Evolutionary conservation across 2,797 vertebrate genomes (phyloP).

Genomic region (Tragopan temminckii): DNA sequence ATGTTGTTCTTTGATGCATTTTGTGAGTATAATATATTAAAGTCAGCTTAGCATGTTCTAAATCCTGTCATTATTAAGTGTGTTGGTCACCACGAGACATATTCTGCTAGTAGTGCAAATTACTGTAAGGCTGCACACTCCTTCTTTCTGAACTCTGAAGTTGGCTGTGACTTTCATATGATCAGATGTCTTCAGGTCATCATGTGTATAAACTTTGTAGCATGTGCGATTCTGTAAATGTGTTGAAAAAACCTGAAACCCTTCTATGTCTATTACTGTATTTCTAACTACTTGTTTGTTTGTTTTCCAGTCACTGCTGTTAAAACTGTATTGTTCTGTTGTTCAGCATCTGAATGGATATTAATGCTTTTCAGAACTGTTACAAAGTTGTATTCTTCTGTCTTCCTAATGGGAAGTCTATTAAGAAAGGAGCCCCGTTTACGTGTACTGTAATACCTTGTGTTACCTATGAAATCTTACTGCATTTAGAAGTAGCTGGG

Average conservation of each 20-base stretch:
- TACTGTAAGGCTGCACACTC: rapidly evolving
- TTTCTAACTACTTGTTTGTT: background rate
- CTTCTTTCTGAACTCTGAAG: slow-evolving; percentile 16
- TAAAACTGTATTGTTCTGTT: background rate
- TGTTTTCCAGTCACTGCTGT: background rate
- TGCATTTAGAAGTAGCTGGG: background rate
- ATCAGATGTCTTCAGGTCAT: background rate
- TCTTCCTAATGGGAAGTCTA: background rate
- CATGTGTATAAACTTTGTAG: background rate
- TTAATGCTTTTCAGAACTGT: background rate
- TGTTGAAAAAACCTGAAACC: background rate
- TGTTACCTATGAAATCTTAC: background rate
- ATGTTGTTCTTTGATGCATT: slow-evolving; percentile 65
- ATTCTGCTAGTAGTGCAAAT: background rate
- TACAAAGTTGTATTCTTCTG: background rate
- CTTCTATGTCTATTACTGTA: background rate
- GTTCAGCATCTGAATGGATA: background rate
- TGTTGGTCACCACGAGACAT: background rate
- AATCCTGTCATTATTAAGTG: slow-evolving; percentile 55
- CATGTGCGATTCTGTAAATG: background rate
- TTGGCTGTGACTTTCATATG: background rate
- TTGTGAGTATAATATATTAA: slow-evolving; percentile 63
- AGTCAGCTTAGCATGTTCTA: slow-evolving; percentile 49
- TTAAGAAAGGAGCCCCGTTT: background rate
- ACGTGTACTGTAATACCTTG: background rate